phyloP scores from a whole-genome alignment of 2,888 invertebrate genomes.

The Drosophila nigricruria region DNA sequence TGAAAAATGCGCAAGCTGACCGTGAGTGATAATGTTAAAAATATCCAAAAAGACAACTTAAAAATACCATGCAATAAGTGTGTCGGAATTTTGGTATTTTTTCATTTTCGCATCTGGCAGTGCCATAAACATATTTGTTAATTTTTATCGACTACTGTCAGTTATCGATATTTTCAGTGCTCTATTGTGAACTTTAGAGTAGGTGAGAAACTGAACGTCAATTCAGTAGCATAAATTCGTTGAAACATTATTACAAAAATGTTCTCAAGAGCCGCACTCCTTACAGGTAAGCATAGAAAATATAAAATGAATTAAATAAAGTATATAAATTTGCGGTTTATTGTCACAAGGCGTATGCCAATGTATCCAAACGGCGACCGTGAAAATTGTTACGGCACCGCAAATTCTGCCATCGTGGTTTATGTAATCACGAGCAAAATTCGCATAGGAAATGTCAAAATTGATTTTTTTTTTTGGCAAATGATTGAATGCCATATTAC shows the following conservation, averaged over 20 bases:
- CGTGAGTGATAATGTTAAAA: not conserved
- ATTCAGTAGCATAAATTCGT: conserved; percentile 74
- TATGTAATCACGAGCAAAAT: conserved; percentile 82
- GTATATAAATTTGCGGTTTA: not conserved
- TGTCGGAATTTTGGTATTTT: not conserved
- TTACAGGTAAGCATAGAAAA: conserved; percentile 87
- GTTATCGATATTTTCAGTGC: conserved; percentile 23
- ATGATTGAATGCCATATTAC: not conserved
- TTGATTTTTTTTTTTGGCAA: conserved; percentile 25
- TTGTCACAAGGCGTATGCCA: conserved; percentile 20
- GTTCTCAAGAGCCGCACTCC: conserved; percentile 89
- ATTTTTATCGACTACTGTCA: conserved; percentile 16
- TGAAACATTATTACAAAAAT: conserved; percentile 86
- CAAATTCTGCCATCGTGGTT: conserved; percentile 72
- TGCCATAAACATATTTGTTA: conserved; percentile 33
- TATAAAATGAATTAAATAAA: conserved; percentile 3
- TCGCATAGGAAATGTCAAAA: conserved; percentile 58
- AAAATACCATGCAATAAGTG: not conserved
- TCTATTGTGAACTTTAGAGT: conserved; percentile 49
- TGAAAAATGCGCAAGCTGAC: not conserved
- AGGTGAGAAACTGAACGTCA: conserved; percentile 53
- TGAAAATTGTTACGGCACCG: conserved; percentile 77
- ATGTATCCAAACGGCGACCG: conserved; percentile 40
- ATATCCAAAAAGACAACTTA: not conserved
- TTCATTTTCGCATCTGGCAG: conserved; percentile 25